Conservation (phyloP, 2,888 invertebrate genomes). For the Epinotia demarniana region DNA sequence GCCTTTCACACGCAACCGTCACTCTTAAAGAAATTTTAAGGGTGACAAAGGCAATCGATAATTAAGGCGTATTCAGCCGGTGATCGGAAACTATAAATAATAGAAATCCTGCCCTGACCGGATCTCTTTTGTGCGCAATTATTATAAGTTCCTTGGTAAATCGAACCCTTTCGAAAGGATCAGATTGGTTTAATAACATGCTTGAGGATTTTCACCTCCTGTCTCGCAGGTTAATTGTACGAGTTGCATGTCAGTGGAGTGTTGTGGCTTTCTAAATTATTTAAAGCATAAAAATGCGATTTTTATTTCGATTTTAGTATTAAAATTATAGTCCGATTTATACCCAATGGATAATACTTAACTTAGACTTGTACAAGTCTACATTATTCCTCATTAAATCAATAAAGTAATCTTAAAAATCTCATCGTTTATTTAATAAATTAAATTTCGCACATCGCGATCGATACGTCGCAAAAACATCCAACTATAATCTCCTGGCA, state of each 20-base stretch:
- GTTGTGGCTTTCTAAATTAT: not conserved
- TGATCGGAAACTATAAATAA: slow-evolving; percentile 84
- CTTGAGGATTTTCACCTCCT: slow-evolving; percentile 70
- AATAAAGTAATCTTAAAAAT: not conserved
- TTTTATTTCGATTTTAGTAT: not conserved
- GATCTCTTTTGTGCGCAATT: slow-evolving; percentile 81
- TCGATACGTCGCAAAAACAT: slow-evolving; percentile 68
- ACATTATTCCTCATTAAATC: not conserved
- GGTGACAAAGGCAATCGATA: slow-evolving; percentile 79
- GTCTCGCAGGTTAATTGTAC: slow-evolving; percentile 65
- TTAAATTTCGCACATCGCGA: slow-evolving; percentile 54
- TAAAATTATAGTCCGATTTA: not conserved
- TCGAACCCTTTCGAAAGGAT: slow-evolving; percentile 82
- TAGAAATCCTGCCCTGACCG: slow-evolving; percentile 80
- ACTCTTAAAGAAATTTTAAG: slow-evolving; percentile 71
- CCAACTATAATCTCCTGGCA: slow-evolving; percentile 76
- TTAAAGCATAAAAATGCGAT: not conserved
- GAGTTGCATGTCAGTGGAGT: slow-evolving; percentile 16
- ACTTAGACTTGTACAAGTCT: not conserved
- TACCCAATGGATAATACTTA: not conserved
- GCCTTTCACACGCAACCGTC: slow-evolving; percentile 60
- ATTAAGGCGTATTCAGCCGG: slow-evolving; percentile 83
- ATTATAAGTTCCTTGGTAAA: slow-evolving; percentile 73
- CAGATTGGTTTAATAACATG: slow-evolving; percentile 79
- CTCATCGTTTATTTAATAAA: slow-evolving; percentile 7